Percentiles rank a stretch among this genome's conserved stretches.
Conservation (phyloP, 2,113 vertebrate species). For the Corythornis madagascariensis region DNA sequence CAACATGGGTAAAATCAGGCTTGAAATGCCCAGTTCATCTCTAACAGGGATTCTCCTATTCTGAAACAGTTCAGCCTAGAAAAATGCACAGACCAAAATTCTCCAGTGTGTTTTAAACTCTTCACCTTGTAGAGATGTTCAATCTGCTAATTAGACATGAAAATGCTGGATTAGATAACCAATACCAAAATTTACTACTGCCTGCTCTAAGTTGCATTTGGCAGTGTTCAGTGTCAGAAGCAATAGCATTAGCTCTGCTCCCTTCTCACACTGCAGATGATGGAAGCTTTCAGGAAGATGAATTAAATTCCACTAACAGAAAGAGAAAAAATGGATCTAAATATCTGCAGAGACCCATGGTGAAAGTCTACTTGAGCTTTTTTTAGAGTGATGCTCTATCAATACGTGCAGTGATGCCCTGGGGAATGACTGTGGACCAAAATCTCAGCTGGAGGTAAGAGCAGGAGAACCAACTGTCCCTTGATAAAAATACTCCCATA, state of each 20-base stretch:
- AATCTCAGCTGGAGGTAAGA: not conserved
- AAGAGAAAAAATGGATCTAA: slow-evolving; percentile 26
- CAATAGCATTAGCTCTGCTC: slow-evolving; percentile 50
- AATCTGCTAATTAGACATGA: slow-evolving; percentile 60
- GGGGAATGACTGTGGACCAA: not conserved
- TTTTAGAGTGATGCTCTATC: not conserved
- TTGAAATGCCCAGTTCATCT: not conserved
- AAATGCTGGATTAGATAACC: slow-evolving; percentile 44
- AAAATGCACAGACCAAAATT: not conserved
- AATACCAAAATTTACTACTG: slow-evolving; percentile 58
- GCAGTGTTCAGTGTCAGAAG: slow-evolving; percentile 54
- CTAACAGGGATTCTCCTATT: not conserved
- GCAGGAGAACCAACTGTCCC: not conserved
- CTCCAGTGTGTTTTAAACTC: slow-evolving; percentile 45
- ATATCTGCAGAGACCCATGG: slow-evolving; percentile 19
- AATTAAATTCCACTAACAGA: slow-evolving; percentile 58
- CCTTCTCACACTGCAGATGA: slow-evolving; percentile 21
- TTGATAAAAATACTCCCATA: not conserved
- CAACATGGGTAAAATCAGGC: not conserved
- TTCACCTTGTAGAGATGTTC: slow-evolving; percentile 19
- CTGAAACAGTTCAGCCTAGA: not conserved
- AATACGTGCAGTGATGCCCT: not conserved
- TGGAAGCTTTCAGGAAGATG: slow-evolving; percentile 67
- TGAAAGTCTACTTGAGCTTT: not conserved
- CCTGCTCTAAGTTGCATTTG: slow-evolving; percentile 49